phyloP scores from a whole-genome alignment of 2,113 vertebrate genomes.

The Bagarius yarrelli region DNA sequence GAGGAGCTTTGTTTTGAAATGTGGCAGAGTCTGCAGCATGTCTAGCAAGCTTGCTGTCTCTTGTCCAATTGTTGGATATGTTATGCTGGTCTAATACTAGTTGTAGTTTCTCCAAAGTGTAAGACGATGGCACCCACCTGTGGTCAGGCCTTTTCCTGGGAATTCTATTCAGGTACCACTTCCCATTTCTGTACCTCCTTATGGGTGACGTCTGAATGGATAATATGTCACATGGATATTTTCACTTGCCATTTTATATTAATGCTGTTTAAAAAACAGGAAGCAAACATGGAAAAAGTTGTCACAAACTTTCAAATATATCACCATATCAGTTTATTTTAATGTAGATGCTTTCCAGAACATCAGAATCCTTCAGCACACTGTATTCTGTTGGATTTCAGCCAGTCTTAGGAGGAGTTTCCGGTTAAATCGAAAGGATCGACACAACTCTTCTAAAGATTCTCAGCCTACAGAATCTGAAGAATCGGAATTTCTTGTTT shows the following conservation, averaged over 20 bases:
- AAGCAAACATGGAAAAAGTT: not conserved
- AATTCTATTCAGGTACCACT: slow-evolving; percentile 75
- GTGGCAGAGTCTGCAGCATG: slow-evolving; percentile 52
- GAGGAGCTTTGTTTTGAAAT: slow-evolving; percentile 12
- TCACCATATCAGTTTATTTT: not conserved
- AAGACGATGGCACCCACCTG: slow-evolving; percentile 69
- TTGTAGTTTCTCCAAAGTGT: slow-evolving; percentile 75
- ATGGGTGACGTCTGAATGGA: slow-evolving; percentile 7
- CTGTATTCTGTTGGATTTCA: slow-evolving; percentile 52
- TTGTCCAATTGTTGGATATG: slow-evolving; percentile 38
- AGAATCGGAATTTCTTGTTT: slow-evolving; percentile 77
- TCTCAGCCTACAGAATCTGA: slow-evolving; percentile 59
- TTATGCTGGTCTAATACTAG: slow-evolving; percentile 68
- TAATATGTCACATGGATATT: slow-evolving; percentile 9
- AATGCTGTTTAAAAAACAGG: not conserved
- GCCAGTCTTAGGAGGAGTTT: slow-evolving; percentile 88
- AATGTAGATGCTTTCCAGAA: not conserved
- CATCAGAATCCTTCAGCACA: not conserved
- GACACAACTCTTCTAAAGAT: slow-evolving; percentile 67
- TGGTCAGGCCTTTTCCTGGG: slow-evolving; percentile 76
- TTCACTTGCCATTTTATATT: not conserved
- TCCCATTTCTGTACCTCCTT: slow-evolving; percentile 51
- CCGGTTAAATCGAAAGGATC: slow-evolving; percentile 78
- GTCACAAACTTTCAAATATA: not conserved
- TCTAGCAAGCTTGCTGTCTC: slow-evolving; percentile 41